These are phyloP conservation scores for Zelostemma sp. DNA, from an alignment of 1,140 invertebrate species.

Conservation along the genomic window DNA sequence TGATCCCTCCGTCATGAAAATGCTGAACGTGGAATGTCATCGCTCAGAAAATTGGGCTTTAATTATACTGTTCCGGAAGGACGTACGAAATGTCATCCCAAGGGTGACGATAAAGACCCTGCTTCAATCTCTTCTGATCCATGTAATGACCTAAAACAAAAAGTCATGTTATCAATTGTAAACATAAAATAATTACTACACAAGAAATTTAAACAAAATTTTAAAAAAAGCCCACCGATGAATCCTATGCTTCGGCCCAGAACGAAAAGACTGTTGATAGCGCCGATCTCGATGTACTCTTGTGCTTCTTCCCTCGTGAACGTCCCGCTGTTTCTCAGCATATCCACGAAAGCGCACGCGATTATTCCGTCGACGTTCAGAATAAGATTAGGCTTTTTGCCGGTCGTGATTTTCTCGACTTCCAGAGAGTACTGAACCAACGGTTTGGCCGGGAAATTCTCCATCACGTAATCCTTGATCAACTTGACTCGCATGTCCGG, in stretches of 20 bases:
- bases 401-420: slow-evolving; percentile 99
- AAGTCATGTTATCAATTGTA: too few species aligned
- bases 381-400: slow-evolving; percentile 99
- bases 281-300: slow-evolving; percentile 98
- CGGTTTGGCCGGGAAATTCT: slow-evolving; percentile 93
- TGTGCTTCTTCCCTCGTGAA: slow-evolving; percentile 98
- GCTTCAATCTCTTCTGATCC: slow-evolving; percentile 98
- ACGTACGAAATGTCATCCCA: slow-evolving; percentile 99
- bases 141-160: slow-evolving; percentile 88
- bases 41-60: slow-evolving; percentile 18
- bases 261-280: slow-evolving; percentile 98
- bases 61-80: slow-evolving; percentile 83
- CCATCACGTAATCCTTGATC: slow-evolving; percentile 95
- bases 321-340: slow-evolving; percentile 90
- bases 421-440: slow-evolving; percentile 95
- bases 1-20: slow-evolving; percentile 22
- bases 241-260: slow-evolving; percentile 98
- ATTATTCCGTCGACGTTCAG: slow-evolving; percentile 99
- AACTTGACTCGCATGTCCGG: slow-evolving; percentile 98
- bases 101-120: slow-evolving; percentile 98
- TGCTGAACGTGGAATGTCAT: slow-evolving; percentile 38
- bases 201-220: background rate
- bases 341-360: slow-evolving; percentile 96
- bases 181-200: too few species aligned
- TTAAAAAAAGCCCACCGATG: slow-evolving; percentile 78